phyloP scores from a whole-genome alignment of 2,888 invertebrate genomes.

The Thera obeliscata region DNA sequence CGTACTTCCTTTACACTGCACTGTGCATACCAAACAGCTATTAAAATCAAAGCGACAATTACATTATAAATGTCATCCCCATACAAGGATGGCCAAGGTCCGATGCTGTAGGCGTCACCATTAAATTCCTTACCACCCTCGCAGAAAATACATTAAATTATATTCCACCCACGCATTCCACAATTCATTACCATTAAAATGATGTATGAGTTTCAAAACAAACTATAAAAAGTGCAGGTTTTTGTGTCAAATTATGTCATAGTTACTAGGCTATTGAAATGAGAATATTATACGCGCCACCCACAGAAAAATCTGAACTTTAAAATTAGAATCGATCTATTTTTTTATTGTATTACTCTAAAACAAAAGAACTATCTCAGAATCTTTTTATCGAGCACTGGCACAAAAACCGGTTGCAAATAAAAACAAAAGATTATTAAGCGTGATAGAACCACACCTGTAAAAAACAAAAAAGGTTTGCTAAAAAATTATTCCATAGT shows the following conservation, averaged over 20 bases:
- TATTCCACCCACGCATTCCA: slow-evolving; percentile 61
- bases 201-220: slow-evolving; percentile 42
- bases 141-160: slow-evolving; percentile 59
- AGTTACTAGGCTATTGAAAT: slow-evolving; percentile 26
- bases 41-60: slow-evolving; percentile 67
- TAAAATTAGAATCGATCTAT: background rate
- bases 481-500: background rate
- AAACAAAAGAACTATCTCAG: background rate
- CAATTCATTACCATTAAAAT: slow-evolving; percentile 44
- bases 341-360: background rate
- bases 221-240: slow-evolving; percentile 32
- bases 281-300: slow-evolving; percentile 8
- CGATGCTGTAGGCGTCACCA: slow-evolving; percentile 64
- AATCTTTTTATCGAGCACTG: background rate
- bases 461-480: background rate
- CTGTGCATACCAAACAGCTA: slow-evolving; percentile 46
- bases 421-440: background rate
- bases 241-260: slow-evolving; percentile 36
- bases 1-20: slow-evolving; percentile 32
- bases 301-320: slow-evolving; percentile 8
- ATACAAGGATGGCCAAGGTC: slow-evolving; percentile 69
- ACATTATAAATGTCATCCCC: slow-evolving; percentile 60
- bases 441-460: background rate
- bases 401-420: background rate
- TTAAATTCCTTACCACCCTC: slow-evolving; percentile 66